These are phyloP conservation scores for Otis tarda DNA, from an alignment of 2,113 vertebrate species.

Conservation along the genomic window DNA sequence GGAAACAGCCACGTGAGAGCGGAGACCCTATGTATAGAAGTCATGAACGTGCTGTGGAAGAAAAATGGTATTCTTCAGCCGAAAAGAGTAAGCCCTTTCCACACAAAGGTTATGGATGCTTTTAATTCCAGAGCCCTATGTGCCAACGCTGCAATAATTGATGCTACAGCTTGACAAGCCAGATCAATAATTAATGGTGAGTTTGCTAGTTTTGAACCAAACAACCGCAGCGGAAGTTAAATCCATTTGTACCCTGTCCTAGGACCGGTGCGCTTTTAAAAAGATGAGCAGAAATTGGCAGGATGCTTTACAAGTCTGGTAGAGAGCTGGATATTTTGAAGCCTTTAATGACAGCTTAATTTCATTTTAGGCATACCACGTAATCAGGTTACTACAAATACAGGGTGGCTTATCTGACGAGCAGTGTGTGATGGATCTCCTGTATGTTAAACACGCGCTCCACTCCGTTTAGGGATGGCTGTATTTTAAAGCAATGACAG, in stretches of 20 bases:
- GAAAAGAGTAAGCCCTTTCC: background rate
- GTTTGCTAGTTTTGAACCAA: slow-evolving; percentile 28
- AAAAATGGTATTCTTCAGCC: background rate
- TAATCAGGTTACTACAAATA: background rate
- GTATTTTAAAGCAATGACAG: background rate
- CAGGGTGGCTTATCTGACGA: background rate
- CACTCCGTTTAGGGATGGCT: rapidly evolving
- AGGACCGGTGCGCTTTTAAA: background rate
- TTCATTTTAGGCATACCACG: background rate
- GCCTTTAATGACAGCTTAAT: background rate
- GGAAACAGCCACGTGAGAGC: background rate
- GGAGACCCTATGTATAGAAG: background rate
- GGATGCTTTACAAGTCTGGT: background rate
- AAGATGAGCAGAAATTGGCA: background rate
- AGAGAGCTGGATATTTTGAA: background rate
- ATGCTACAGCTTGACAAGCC: slow-evolving; percentile 9
- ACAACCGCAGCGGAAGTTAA: slow-evolving; percentile 7
- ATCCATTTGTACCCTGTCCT: background rate
- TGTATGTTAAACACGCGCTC: background rate
- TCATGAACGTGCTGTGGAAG: background rate
- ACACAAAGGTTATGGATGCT: slow-evolving; percentile 45
- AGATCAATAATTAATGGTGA: slow-evolving; percentile 56
- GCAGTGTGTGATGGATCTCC: background rate
- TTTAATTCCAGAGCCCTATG: slow-evolving; percentile 46
- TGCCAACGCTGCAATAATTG: slow-evolving; percentile 32